Conservation (phyloP, 2,113 vertebrate species). For the Sturnira hondurensis region DNA sequence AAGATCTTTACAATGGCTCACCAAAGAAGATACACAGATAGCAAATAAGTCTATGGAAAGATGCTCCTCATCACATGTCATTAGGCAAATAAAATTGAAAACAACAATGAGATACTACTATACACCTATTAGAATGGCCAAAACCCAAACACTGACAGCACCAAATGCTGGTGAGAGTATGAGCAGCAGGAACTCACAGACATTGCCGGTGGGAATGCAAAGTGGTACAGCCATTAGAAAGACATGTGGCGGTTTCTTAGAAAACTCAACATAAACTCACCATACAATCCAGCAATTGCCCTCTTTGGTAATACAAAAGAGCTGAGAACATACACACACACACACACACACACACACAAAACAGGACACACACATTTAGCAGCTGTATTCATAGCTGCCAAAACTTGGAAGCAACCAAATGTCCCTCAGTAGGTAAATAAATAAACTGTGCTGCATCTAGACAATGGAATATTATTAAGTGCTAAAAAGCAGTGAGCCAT, state of each 20-base stretch:
- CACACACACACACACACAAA: neutral
- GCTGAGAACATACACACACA: neutral
- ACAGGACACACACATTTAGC: neutral
- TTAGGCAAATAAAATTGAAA: neutral
- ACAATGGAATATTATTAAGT: neutral
- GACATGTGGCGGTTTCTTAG: neutral
- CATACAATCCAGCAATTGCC: neutral
- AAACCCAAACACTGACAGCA: neutral
- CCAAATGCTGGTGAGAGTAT: neutral
- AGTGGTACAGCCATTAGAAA: neutral
- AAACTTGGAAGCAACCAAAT: neutral
- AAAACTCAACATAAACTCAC: neutral
- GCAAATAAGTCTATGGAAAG: neutral
- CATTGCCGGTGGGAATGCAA: no score
- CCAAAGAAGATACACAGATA: neutral
- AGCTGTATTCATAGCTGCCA: neutral
- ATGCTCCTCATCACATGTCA: neutral
- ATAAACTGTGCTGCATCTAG: neutral
- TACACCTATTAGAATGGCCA: neutral
- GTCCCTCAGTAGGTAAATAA: neutral
- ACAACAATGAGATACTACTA: neutral
- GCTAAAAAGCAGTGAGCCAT: neutral
- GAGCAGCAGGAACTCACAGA: neutral
- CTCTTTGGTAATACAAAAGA: neutral
- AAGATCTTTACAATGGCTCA: neutral